A percentile compares a stretch with the other conserved stretches of the same genome.
Conservation (phyloP, 2,113 vertebrate genomes). For the Pseudorhombus dupliciocellatus region DNA sequence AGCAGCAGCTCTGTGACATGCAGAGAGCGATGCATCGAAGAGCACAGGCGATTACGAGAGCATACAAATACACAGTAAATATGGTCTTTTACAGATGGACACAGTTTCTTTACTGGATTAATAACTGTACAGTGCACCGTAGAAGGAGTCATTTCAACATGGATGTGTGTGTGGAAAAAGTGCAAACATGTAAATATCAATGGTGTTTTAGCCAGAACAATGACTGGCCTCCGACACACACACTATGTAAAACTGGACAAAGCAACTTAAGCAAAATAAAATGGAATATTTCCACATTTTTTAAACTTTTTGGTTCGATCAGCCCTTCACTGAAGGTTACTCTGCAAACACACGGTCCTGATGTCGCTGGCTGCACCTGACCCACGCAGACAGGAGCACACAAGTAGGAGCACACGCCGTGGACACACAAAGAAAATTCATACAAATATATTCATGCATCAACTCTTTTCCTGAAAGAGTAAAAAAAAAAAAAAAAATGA, state of each 20-base stretch:
- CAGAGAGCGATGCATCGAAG: slow-evolving; percentile 25
- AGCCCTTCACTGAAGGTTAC: slow-evolving; percentile 50
- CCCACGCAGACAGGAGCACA: slow-evolving; percentile 3
- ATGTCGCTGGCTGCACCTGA: background rate
- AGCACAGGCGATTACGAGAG: slow-evolving; percentile 23
- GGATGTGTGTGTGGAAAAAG: slow-evolving; percentile 27
- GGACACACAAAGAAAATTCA: background rate
- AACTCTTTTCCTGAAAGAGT: background rate
- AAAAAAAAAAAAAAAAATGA: slow-evolving; percentile 1
- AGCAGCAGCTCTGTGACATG: slow-evolving; percentile 28
- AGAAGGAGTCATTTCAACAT: background rate
- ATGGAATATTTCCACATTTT: slow-evolving; percentile 21
- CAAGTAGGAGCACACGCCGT: background rate
- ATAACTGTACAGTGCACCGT: slow-evolving; percentile 11
- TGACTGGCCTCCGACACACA: background rate
- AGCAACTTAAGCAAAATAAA: slow-evolving; percentile 1
- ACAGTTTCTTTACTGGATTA: slow-evolving; percentile 3
- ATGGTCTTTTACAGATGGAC: slow-evolving; percentile 39
- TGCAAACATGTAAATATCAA: slow-evolving; percentile 44
- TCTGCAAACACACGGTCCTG: slow-evolving; percentile 1
- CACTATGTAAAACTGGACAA: slow-evolving; percentile 8
- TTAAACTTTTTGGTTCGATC: slow-evolving; percentile 50
- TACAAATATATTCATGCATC: background rate
- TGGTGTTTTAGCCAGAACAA: slow-evolving; percentile 22
- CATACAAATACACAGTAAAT: slow-evolving; percentile 13